phyloP scores from a whole-genome alignment of 2,888 invertebrate species.

The Pseudococcus longispinus region DNA sequence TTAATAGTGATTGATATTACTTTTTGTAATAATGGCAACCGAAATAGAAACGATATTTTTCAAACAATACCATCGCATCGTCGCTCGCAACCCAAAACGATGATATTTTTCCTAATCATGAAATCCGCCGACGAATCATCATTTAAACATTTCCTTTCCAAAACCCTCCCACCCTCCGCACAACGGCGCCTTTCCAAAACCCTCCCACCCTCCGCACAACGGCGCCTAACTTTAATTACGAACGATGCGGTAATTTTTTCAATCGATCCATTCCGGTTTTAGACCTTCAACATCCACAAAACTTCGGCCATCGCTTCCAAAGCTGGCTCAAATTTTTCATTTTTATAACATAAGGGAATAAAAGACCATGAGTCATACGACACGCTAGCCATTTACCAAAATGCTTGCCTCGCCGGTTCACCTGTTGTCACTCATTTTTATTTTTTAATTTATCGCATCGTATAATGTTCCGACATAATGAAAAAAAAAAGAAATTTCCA shows the following conservation, averaged over 20 bases:
- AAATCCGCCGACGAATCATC: conserved; percentile 3
- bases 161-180: neutral
- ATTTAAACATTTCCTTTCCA: neutral
- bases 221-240: neutral
- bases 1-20: conserved; percentile 46
- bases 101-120: conserved; percentile 2
- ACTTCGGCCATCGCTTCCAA: neutral
- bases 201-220: neutral
- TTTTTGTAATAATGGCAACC: conserved; percentile 8
- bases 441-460: neutral
- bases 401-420: neutral
- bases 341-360: neutral
- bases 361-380: neutral
- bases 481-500: neutral
- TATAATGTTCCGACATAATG: neutral
- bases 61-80: neutral
- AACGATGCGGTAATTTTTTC: neutral
- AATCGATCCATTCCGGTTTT: neutral
- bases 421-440: neutral
- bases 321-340: neutral
- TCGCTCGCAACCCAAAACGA: neutral
- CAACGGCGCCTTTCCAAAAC: neutral
- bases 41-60: conserved; percentile 18
- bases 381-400: neutral
- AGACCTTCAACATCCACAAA: neutral